phyloP scores from a whole-genome alignment of 2,888 invertebrate species.

The Temnothorax ravouxi region DNA sequence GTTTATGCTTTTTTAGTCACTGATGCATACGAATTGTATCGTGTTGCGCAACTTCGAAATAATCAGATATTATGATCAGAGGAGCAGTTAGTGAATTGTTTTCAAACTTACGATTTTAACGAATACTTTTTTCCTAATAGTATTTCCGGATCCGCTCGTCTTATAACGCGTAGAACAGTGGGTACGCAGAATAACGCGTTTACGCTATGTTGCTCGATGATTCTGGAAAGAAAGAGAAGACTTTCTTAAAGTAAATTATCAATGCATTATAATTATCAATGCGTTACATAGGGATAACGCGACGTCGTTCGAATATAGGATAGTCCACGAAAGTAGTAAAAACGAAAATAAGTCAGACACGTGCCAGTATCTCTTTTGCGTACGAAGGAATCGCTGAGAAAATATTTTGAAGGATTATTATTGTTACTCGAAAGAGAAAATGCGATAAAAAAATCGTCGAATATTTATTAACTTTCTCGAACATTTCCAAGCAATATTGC shows the following conservation, averaged over 20 bases:
- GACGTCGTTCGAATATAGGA: neutral
- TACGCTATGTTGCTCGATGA: slow-evolving; percentile 95
- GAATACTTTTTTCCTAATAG: slow-evolving; percentile 91
- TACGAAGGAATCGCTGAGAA: neutral
- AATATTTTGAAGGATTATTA: neutral
- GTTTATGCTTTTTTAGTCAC: neutral
- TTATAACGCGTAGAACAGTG: slow-evolving; percentile 95
- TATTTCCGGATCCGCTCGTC: slow-evolving; percentile 92
- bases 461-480: neutral
- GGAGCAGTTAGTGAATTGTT: neutral
- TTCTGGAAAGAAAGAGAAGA: slow-evolving; percentile 87
- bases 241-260: neutral
- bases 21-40: neutral
- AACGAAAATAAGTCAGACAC: neutral
- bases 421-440: neutral
- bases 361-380: neutral
- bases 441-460: neutral
- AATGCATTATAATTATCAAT: neutral
- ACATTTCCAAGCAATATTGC: neutral
- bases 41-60: neutral
- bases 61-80: neutral
- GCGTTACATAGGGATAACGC: neutral
- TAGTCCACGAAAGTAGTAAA: neutral
- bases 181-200: slow-evolving; percentile 96
- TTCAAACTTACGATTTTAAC: slow-evolving; percentile 88